These are phyloP conservation scores for Hypsibius dujardini DNA, from an alignment of 1,140 invertebrate genomes.

Conservation along the genomic window DNA sequence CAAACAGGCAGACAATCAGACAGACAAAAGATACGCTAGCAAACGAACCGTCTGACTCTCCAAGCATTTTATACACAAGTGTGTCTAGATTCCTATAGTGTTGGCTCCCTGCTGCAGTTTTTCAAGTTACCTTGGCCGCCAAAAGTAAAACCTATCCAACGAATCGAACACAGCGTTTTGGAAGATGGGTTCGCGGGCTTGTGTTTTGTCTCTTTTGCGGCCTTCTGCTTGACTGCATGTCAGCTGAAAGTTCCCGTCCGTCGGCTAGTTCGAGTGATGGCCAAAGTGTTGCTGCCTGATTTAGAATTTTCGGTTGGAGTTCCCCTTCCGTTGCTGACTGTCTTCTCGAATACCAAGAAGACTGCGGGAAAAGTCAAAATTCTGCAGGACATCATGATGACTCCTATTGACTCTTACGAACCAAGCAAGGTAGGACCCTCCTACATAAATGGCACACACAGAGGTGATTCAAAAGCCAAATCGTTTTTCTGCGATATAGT, in stretches of 20 bases:
- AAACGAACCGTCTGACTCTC: too few species aligned
- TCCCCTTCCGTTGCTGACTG: not conserved
- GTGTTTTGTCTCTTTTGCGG: not conserved
- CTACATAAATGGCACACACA: not conserved
- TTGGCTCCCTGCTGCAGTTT: too few species aligned
- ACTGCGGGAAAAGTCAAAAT: not conserved
- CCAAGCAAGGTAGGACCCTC: not conserved
- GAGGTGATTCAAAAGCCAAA: not conserved
- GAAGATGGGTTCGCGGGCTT: not conserved
- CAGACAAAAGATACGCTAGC: too few species aligned
- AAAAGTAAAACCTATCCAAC: conserved; percentile 6
- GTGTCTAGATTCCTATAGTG: too few species aligned
- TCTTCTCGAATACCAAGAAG: not conserved
- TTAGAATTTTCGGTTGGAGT: not conserved
- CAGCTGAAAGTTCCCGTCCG: not conserved
- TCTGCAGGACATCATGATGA: not conserved
- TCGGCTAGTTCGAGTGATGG: not conserved
- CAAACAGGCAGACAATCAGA: too few species aligned
- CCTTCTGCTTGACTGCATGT: not conserved
- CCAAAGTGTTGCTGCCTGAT: not conserved
- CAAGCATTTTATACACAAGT: too few species aligned
- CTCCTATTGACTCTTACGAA: not conserved
- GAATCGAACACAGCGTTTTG: not conserved
- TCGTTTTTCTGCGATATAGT: not conserved
- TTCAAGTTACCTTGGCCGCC: conserved; percentile 8